Percentiles rank a stretch among this genome's conserved stretches.
Conservation (phyloP, 2,888 invertebrate species). For the Acanthosepion pharaonis region DNA sequence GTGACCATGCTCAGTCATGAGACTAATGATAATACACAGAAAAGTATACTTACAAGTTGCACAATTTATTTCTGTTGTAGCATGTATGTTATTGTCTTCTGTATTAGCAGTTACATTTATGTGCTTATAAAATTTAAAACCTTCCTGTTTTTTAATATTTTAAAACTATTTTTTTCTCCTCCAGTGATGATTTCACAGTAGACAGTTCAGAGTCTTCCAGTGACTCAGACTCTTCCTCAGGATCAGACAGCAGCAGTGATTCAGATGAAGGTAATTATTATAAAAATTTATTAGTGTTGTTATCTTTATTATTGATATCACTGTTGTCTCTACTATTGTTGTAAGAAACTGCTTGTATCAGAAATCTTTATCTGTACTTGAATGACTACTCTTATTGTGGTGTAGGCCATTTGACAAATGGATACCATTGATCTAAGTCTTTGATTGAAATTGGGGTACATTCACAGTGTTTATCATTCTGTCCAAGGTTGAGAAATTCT, state of each 20-base stretch:
- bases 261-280: constrained; percentile 54
- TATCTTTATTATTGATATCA: not conserved
- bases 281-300: constrained; percentile 53
- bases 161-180: not conserved
- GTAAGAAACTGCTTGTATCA: not conserved
- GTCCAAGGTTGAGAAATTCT: too few relatives aligned
- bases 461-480: too few relatives aligned
- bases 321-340: not conserved
- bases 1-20: too few relatives aligned
- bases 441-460: too few relatives aligned
- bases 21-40: too few relatives aligned
- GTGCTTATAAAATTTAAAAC: not conserved
- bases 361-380: too few relatives aligned
- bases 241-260: constrained; percentile 52
- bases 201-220: constrained; percentile 49
- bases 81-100: not conserved
- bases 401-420: too few relatives aligned
- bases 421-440: too few relatives aligned
- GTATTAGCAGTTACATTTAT: not conserved
- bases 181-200: not conserved
- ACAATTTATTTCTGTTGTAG: not conserved
- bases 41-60: too few relatives aligned
- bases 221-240: constrained; percentile 45
- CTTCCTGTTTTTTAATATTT: not conserved
- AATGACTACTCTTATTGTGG: too few relatives aligned